Evolutionary conservation across 2,888 invertebrate species (phyloP).

Genomic region (Hymenopus coronatus): DNA sequence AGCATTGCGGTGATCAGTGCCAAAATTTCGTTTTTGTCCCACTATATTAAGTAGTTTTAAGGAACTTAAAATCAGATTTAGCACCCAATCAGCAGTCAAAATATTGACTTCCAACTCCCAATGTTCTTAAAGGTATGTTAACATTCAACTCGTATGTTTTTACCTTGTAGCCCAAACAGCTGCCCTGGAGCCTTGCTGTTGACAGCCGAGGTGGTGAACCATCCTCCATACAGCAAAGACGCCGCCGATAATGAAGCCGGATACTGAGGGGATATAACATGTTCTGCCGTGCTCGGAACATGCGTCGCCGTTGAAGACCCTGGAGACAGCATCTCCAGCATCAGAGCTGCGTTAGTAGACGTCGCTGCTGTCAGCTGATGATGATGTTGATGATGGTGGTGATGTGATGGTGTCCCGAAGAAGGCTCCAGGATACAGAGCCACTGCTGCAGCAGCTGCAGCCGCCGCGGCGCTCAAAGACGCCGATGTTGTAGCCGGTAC

Average conservation of each 20-base stretch:
- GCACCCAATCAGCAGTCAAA: too few relatives aligned
- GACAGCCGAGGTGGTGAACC: conserved; percentile 38
- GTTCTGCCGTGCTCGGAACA: neutral
- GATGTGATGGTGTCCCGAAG: neutral
- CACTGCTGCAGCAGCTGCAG: conserved; percentile 7
- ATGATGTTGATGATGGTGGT: neutral
- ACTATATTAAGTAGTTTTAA: too few relatives aligned
- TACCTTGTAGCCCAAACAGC: conserved; percentile 64
- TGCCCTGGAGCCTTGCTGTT: conserved; percentile 47
- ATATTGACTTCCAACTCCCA: too few relatives aligned
- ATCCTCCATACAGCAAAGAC: conserved; percentile 41
- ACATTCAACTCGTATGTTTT: neutral
- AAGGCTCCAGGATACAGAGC: conserved; percentile 7
- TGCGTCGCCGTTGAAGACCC: neutral
- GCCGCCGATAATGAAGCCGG: conserved; percentile 34
- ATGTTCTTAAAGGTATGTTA: neutral
- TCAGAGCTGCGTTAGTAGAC: neutral
- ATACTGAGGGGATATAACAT: conserved; percentile 16
- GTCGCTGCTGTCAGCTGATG: neutral
- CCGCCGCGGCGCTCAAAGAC: conserved; percentile 9
- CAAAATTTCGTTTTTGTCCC: too few relatives aligned
- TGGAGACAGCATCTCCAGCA: conserved; percentile 23
- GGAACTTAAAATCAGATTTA: too few relatives aligned
- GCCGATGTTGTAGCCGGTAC: conserved; percentile 5
- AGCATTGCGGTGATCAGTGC: too few relatives aligned